Evolutionary conservation across 2,113 vertebrate species (phyloP).

Genomic region (Ammospiza nelsoni): DNA sequence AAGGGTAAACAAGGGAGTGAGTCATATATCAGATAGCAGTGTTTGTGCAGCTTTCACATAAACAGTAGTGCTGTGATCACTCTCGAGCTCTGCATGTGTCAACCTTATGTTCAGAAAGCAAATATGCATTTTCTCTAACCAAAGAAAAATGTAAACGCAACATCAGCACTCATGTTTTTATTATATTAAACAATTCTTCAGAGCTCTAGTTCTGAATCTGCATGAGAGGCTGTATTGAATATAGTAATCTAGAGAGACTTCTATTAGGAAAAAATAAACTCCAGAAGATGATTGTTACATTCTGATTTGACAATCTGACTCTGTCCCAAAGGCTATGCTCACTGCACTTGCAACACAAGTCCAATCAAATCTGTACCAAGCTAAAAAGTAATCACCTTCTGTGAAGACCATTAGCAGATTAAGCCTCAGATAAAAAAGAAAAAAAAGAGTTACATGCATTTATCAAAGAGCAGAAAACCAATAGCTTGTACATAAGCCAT

Average conservation of each 20-base stretch:
- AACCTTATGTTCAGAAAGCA: not conserved
- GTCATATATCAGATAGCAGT: not conserved
- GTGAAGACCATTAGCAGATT: constrained; percentile 71
- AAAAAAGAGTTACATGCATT: constrained; percentile 60
- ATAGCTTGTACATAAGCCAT: constrained; percentile 48
- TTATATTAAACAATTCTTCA: not conserved
- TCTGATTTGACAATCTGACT: constrained; percentile 10
- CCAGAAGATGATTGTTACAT: not conserved
- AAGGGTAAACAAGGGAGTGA: not conserved
- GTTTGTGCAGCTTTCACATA: not conserved
- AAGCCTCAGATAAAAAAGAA: constrained; percentile 51
- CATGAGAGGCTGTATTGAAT: not conserved
- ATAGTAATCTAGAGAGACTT: not conserved
- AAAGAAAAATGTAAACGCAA: not conserved
- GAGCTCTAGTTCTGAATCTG: not conserved
- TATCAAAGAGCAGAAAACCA: constrained; percentile 64
- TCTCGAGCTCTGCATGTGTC: not conserved
- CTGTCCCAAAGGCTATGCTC: not conserved
- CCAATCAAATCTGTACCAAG: constrained; percentile 60
- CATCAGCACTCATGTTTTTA: not conserved
- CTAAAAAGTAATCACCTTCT: constrained; percentile 67
- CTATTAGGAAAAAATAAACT: not conserved
- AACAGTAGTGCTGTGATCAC: not conserved
- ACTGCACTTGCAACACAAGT: not conserved
- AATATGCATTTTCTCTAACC: not conserved